Evolutionary conservation across 2,888 invertebrate genomes (phyloP).

Genomic region (Yponomeuta sedellus): DNA sequence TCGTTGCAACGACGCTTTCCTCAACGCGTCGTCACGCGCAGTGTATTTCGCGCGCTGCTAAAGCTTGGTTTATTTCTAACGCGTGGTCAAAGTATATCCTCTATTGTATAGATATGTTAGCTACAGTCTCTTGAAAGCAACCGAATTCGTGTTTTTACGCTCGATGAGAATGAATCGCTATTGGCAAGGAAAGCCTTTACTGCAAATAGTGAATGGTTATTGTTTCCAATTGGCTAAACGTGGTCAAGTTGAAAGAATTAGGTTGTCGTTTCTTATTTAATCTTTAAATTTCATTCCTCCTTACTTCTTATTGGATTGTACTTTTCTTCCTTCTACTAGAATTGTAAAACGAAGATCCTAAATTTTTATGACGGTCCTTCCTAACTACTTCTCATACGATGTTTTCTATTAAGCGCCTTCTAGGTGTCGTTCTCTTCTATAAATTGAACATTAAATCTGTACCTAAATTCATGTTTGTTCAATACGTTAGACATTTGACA

Average conservation of each 20-base stretch:
- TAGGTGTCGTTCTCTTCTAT: too few species aligned
- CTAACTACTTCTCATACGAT: neutral
- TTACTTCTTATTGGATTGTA: neutral
- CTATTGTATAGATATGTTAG: constrained; percentile 9
- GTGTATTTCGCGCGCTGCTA: neutral
- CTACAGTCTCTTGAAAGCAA: constrained; percentile 28
- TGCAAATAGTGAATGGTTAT: constrained; percentile 15
- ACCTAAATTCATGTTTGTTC: neutral
- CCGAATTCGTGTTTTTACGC: constrained; percentile 51
- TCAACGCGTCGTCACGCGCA: neutral
- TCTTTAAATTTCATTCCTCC: neutral
- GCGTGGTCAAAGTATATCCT: neutral
- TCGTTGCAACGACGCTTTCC: neutral
- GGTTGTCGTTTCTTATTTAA: neutral
- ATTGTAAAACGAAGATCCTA: neutral
- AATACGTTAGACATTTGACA: too few species aligned
- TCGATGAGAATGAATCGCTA: constrained; percentile 61
- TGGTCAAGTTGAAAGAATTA: neutral
- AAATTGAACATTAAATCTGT: too few species aligned
- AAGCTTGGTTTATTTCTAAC: neutral
- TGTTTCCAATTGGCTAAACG: constrained; percentile 13
- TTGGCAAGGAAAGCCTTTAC: constrained; percentile 42
- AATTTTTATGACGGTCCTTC: neutral
- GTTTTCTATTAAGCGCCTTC: too few species aligned
- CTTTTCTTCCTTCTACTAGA: neutral